These are phyloP conservation scores for Tauraco hartlaubi DNA, from an alignment of 2,797 vertebrate genomes.

Conservation along the genomic window DNA sequence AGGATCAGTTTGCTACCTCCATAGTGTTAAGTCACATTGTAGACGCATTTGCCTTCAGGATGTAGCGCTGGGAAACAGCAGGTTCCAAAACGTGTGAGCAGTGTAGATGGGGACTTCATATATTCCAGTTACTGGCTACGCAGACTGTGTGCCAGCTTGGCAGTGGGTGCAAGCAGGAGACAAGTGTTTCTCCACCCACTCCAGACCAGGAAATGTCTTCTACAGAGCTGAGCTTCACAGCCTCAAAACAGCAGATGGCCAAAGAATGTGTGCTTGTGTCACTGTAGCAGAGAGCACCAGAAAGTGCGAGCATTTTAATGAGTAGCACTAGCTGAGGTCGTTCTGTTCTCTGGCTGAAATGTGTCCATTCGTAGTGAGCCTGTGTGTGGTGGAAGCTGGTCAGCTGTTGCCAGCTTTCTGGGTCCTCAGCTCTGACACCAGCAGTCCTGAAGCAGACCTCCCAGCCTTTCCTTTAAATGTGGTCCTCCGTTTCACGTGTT, in stretches of 20 bases:
- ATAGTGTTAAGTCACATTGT: neutral
- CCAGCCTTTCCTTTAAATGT: neutral
- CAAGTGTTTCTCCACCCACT: conserved; percentile 49
- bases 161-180: conserved; percentile 20
- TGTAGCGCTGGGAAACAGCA: neutral
- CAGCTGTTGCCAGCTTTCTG: conserved; percentile 1
- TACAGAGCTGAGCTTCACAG: conserved; percentile 28
- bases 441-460: conserved; percentile 4
- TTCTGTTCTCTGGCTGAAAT: conserved; percentile 38
- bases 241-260: conserved; percentile 64
- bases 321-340: conserved; percentile 13
- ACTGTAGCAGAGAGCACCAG: conserved; percentile 30
- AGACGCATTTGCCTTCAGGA: neutral
- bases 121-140: neutral
- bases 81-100: neutral
- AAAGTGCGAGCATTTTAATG: conserved; percentile 44
- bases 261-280: conserved; percentile 25
- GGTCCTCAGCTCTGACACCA: neutral
- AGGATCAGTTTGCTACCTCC: neutral
- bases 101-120: neutral
- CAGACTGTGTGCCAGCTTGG: neutral
- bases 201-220: conserved; percentile 57
- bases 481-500: conserved; percentile 38
- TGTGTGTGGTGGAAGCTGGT: conserved; percentile 15
- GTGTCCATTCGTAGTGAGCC: neutral